Conservation (phyloP, 2,113 vertebrate genomes). For the Pangasianodon gigas region DNA sequence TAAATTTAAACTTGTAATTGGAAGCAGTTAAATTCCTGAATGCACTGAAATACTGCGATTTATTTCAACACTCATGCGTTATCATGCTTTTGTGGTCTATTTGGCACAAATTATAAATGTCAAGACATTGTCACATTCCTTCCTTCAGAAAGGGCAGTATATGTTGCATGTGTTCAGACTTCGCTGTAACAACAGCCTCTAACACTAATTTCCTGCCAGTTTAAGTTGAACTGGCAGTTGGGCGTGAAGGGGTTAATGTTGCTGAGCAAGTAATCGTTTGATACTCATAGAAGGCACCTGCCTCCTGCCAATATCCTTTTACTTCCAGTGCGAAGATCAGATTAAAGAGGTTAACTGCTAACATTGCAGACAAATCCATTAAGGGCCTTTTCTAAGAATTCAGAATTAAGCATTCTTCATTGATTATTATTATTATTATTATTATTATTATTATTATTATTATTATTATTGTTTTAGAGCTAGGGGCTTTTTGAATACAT, state of each 20-base stretch:
- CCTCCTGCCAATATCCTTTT: conserved; percentile 17
- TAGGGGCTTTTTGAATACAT: background rate
- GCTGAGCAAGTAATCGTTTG: conserved; percentile 12
- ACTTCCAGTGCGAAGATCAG: background rate
- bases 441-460: background rate
- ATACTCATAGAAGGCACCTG: conserved; percentile 11
- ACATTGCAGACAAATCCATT: background rate
- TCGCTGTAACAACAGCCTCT: background rate
- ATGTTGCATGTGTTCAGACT: background rate
- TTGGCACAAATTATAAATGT: background rate
- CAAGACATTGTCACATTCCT: background rate
- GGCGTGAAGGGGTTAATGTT: conserved; percentile 7
- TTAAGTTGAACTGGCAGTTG: conserved; percentile 19
- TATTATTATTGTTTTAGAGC: background rate
- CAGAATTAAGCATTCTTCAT: background rate
- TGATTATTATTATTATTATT: background rate
- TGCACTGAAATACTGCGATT: background rate
- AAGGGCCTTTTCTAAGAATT: background rate
- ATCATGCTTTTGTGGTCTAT: background rate
- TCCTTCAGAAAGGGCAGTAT: background rate
- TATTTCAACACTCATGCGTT: background rate
- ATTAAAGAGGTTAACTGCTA: conserved; percentile 9
- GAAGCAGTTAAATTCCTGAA: background rate
- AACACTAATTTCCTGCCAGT: background rate
- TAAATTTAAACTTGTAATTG: background rate